Evolutionary conservation across 30 jellyfish, hydroid and myxozoan species (phyloP), one percentile per base, ranked within the genome.

Genomic region (Pseudorhiza aurosa): DNA sequence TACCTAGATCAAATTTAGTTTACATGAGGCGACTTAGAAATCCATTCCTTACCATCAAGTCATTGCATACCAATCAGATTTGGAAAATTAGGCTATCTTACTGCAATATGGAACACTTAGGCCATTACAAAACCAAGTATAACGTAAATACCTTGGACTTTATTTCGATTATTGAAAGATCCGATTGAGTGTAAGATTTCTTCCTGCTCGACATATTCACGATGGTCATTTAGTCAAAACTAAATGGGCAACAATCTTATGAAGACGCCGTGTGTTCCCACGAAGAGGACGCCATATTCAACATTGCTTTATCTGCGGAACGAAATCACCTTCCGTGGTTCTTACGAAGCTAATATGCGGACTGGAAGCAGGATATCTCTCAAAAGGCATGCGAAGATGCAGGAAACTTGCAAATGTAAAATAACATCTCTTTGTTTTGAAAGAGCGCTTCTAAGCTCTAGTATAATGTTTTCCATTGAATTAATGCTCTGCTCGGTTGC

Each of bases 131-230:
- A 36, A 25, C 22, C 42, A 53, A 53, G 33, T 6, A 53, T 65
- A 17, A 67, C 21, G 36, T 70, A 31, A 35, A n/a, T 77, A 93
- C 99, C 97, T 93, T 93, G 1, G 99, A 93, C 74, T 93, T 93
- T 35, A 93, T 96, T 82, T 93, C 99, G 68, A 93, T 87, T 14
- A 93, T 39, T 8, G 99, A 93, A 19, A 93, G 68, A 74, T 93
- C 99, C 27, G 96, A 59, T 18, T 86, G 99, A 2, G 94, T 86
- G 31, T 36, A 94, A n/a, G 90, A 77, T 68, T 93, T 93, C 96
- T 83, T 81, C 58, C 95, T 75, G 90, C 73, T 80, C 50, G 96
- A 83, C 97, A 90, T 90, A 43, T 27, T 65, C 46, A 18, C 53
- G 27, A 60, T 39, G 65, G 74, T 55, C 65, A 26, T 46, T 19